A percentile compares a stretch with the other conserved stretches of the same genome.
Conservation (phyloP, 1,140 invertebrate genomes). For the Lepidurus arcticus region DNA sequence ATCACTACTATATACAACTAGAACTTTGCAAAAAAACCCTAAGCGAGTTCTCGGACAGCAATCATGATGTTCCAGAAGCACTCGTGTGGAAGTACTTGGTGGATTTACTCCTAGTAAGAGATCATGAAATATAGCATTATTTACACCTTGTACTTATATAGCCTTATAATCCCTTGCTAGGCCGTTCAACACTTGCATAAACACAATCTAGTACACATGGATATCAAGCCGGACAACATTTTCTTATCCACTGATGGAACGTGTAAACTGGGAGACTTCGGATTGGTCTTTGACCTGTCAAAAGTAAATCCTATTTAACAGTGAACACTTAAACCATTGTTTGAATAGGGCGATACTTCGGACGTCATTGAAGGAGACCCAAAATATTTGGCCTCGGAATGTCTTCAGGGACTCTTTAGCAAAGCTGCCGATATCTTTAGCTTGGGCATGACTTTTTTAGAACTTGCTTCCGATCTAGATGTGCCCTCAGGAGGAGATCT, state of each 20-base stretch:
- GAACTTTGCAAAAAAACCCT: constrained; percentile 57
- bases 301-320: constrained; percentile 46
- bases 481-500: constrained; percentile 59
- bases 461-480: constrained; percentile 63
- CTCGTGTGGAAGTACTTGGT: constrained; percentile 52
- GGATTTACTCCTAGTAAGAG: constrained; percentile 49
- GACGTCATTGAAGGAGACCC: constrained; percentile 66
- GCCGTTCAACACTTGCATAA: constrained; percentile 62
- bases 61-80: constrained; percentile 49
- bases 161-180: constrained; percentile 40
- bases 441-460: constrained; percentile 65
- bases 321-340: not conserved
- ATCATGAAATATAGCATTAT: constrained; percentile 33
- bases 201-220: constrained; percentile 62
- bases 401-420: constrained; percentile 58
- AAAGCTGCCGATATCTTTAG: constrained; percentile 59
- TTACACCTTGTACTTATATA: constrained; percentile 28
- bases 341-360: constrained; percentile 45
- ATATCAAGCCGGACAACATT: constrained; percentile 73
- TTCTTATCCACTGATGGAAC: constrained; percentile 54
- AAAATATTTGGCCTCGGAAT: constrained; percentile 66
- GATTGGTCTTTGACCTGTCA: constrained; percentile 59
- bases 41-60: constrained; percentile 44
- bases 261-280: constrained; percentile 70
- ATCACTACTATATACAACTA: constrained; percentile 63